Base-by-base conservation (phyloP, 2,888 invertebrate species). In the Autographa gamma region DNA sequence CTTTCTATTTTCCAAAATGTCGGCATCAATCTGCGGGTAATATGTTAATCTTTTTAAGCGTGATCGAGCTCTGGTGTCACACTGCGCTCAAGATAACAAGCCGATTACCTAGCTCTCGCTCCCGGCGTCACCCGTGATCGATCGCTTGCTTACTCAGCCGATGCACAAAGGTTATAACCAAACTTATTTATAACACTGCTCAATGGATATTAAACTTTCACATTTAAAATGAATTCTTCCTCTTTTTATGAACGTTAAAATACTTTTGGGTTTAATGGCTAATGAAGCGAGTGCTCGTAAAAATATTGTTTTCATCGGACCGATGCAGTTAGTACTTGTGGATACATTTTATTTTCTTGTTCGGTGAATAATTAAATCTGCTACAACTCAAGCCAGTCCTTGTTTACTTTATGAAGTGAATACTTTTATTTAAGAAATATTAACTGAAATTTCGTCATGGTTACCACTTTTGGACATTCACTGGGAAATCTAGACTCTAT, bases 31-130 rank as follows among this genome's bases (percentile, higher is more conserved):
- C 86, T 89, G 86, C 75, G 85, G 82, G 84, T 85, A 89, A 88
- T 89, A 90, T 90, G 90, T 90, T 91, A 91, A 92, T 92, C 89
- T 91, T 91, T 91, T 90, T 88, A 89, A 87, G 87, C 87, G 85
- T 89, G 88, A 89, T 89, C 85, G 88, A 89, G 87, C 85, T 84
- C 79, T 73, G 83, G 79, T 83, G 82, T 85, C 84, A 83, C 84
- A 85, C 82, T 83, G 81, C 84, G 85, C 85, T 87, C 76, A 86
- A 88, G 90, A 89, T 89, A 91, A 86, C 87, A 85, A 82, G 80
- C 76, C 85, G 85, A 86, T 87, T 86, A 85, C 84, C 84, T 80
- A 83, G 80, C 79, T 81, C 81, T 76, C 77, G 79, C 77, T 71
- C 81, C 77, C 62, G 61, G 69, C 68, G 73, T 69, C 72, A 65